phyloP scores from a whole-genome alignment of 2,797 vertebrate species.

The Melanotaenia trifasciata region DNA sequence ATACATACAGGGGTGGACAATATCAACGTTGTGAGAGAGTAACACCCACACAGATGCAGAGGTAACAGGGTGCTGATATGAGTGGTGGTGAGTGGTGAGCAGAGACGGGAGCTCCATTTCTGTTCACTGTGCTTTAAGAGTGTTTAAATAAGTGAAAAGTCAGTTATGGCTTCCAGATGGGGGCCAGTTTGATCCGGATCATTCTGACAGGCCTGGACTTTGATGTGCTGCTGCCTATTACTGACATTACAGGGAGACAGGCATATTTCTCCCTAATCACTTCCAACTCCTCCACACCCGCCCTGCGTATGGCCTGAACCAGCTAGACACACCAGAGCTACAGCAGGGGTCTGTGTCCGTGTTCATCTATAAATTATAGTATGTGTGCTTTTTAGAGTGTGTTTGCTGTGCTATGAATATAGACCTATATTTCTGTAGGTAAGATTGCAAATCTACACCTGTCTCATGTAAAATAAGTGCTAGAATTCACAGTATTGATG shows the following conservation, averaged over 20 bases:
- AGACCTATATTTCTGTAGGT: neutral
- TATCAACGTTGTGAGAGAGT: conserved; percentile 27
- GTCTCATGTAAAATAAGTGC: conserved; percentile 19
- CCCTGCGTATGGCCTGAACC: conserved; percentile 35
- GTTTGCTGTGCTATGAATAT: conserved; percentile 24
- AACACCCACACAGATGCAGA: conserved; percentile 29
- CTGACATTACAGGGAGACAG: conserved; percentile 83
- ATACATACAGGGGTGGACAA: conserved; percentile 30
- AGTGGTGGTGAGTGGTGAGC: conserved; percentile 75
- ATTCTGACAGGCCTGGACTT: conserved; percentile 85
- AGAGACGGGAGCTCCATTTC: conserved; percentile 81
- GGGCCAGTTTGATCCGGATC: conserved; percentile 83
- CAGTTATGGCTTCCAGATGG: conserved; percentile 87
- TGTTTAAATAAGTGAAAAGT: conserved; percentile 87
- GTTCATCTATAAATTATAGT: neutral
- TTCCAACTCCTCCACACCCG: conserved; percentile 76
- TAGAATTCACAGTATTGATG: conserved; percentile 22
- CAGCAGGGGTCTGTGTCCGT: conserved; percentile 12
- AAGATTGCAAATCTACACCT: conserved; percentile 12
- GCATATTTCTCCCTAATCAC: conserved; percentile 82
- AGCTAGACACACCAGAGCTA: conserved; percentile 37
- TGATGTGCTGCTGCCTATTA: conserved; percentile 88
- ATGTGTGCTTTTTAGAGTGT: neutral
- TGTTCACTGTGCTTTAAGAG: conserved; percentile 82
- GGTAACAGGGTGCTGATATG: conserved; percentile 71